Evolutionary conservation across 2,113 vertebrate species (phyloP).

Genomic region (Hylia prasina): DNA sequence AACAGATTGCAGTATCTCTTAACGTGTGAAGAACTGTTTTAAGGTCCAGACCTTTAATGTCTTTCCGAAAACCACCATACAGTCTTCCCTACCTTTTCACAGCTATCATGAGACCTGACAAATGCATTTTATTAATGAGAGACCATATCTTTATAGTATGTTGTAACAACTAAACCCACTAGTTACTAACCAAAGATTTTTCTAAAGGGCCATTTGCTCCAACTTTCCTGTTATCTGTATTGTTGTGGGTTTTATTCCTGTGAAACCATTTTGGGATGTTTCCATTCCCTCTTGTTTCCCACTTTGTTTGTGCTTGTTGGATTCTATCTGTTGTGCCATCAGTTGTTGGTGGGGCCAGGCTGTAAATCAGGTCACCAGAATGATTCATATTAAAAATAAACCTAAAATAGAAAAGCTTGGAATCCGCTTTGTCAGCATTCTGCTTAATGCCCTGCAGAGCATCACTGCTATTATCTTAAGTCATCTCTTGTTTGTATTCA

Average conservation of each 20-base stretch:
- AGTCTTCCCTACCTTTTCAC: background rate
- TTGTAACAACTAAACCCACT: background rate
- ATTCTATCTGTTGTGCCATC: background rate
- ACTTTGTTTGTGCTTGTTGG: background rate
- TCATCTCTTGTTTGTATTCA: background rate
- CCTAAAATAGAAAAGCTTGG: slow-evolving; percentile 15
- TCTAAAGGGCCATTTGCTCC: background rate
- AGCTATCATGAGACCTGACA: background rate
- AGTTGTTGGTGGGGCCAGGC: background rate
- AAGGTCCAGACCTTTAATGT: background rate
- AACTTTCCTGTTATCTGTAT: background rate
- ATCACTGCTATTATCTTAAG: slow-evolving; percentile 12
- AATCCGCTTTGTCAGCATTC: slow-evolving; percentile 14
- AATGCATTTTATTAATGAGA: too few species aligned
- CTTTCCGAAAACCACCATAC: background rate
- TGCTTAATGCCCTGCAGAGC: slow-evolving; percentile 2
- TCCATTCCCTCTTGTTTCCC: background rate
- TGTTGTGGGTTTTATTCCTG: background rate
- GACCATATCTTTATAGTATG: rapidly evolving
- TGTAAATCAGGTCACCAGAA: slow-evolving; percentile 28
- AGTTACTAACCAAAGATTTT: background rate
- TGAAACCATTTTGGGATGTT: background rate
- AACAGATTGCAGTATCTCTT: background rate
- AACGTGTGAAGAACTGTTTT: background rate
- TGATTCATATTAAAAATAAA: slow-evolving; percentile 35